Evolutionary conservation across 2,888 invertebrate genomes (phyloP).

Genomic region (Hetaerina titia): DNA sequence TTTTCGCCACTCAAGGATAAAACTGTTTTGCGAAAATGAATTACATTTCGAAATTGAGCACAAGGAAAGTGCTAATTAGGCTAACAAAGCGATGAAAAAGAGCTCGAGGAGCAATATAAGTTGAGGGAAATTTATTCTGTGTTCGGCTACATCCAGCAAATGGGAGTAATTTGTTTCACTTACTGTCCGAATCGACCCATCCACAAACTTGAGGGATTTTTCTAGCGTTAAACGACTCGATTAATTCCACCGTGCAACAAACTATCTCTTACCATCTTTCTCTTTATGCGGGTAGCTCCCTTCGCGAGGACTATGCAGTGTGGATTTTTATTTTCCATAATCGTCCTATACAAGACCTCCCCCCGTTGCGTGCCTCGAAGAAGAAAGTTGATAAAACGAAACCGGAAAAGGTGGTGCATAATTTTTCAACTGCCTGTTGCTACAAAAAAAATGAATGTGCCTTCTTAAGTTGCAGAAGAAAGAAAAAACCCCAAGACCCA

Average conservation of each 20-base stretch:
- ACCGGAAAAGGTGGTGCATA: conserved; percentile 15
- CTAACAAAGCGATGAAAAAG: background rate
- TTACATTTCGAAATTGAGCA: background rate
- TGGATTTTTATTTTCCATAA: background rate
- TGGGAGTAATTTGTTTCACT: conserved; percentile 23
- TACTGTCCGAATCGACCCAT: conserved; percentile 18
- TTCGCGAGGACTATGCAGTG: background rate
- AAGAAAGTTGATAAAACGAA: background rate
- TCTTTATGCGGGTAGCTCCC: background rate
- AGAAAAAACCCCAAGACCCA: background rate
- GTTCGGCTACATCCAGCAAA: conserved; percentile 3
- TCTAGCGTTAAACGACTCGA: background rate
- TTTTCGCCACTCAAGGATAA: background rate
- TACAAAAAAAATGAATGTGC: background rate
- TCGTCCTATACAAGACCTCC: background rate
- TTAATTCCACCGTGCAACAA: background rate
- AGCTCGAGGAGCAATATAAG: background rate
- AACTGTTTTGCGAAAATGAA: background rate
- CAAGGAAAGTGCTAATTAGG: background rate
- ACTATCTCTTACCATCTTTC: background rate
- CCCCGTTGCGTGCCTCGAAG: background rate
- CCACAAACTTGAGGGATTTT: background rate
- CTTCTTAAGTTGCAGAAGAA: background rate
- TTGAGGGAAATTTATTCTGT: background rate
- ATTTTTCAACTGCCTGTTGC: conserved; percentile 8